These are phyloP conservation scores for Tenthredo scrophulariae DNA, from an alignment of 2,888 invertebrate genomes.

Conservation along the genomic window DNA sequence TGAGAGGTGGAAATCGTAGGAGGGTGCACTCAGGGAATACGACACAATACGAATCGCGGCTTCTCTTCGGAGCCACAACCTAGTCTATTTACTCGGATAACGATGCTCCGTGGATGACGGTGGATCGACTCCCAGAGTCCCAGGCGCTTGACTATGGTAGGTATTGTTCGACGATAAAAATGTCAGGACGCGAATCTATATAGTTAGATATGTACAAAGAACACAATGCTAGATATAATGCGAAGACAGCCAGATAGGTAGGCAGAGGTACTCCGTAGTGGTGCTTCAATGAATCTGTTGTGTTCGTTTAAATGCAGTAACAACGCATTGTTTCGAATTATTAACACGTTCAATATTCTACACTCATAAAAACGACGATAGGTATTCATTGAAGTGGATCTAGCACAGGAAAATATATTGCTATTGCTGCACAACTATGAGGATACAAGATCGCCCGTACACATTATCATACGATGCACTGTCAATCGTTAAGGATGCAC, in stretches of 20 bases:
- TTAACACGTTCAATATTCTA: conserved; percentile 61
- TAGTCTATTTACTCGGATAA: conserved; percentile 75
- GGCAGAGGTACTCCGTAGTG: conserved; percentile 37
- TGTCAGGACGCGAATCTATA: conserved; percentile 75
- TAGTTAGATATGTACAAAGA: conserved; percentile 73
- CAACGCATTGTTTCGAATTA: conserved; percentile 76
- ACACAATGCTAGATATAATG: conserved; percentile 74
- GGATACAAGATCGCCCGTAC: background rate
- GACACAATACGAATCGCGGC: conserved; percentile 71
- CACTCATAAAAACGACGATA: background rate
- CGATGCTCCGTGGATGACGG: conserved; percentile 71
- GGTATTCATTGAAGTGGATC: background rate
- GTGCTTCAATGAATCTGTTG: conserved; percentile 76
- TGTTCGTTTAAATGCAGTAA: conserved; percentile 75
- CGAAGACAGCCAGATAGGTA: conserved; percentile 74
- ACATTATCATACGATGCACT: background rate
- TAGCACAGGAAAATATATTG: background rate
- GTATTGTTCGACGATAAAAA: conserved; percentile 76
- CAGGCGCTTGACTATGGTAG: conserved; percentile 44
- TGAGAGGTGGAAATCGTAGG: conserved; percentile 28
- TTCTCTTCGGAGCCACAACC: conserved; percentile 65
- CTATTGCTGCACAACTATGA: background rate
- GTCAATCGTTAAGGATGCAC: background rate
- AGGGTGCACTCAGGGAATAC: conserved; percentile 64
- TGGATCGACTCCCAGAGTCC: conserved; percentile 64